Conservation (phyloP, 23 tunicate species). For the Trididemnum clinides region DNA sequence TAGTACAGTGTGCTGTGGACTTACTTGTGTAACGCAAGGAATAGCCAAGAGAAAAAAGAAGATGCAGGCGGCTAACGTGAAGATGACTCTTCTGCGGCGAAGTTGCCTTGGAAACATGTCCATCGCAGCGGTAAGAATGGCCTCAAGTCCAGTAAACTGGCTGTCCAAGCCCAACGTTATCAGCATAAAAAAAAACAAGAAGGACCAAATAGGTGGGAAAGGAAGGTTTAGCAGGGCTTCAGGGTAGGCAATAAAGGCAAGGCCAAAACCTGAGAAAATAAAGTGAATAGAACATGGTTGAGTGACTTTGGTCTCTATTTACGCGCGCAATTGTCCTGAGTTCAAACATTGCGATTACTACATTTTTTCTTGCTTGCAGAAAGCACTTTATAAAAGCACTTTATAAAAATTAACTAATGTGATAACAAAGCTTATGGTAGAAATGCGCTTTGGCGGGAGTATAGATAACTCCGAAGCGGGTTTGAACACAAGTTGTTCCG, state of each 20-base stretch:
- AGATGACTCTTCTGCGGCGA: conserved; percentile 26
- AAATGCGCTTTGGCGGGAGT: too few species aligned
- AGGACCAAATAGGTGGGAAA: conserved; percentile 70
- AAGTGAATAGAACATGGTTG: too few species aligned
- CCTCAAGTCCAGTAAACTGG: conserved; percentile 76
- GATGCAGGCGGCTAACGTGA: conserved; percentile 37
- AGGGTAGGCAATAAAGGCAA: conserved; percentile 83
- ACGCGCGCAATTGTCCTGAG: too few species aligned
- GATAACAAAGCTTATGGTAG: too few species aligned
- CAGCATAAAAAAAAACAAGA: conserved; percentile 75
- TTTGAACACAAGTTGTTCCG: too few species aligned
- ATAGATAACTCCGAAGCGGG: too few species aligned
- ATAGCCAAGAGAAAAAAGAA: conserved; percentile 56
- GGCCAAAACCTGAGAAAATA: conserved; percentile 50
- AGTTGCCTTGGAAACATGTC: conserved; percentile 71
- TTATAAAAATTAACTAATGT: too few species aligned
- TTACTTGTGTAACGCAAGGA: conserved; percentile 57
- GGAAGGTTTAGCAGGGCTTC: conserved; percentile 66
- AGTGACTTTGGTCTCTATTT: too few species aligned
- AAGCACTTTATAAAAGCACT: too few species aligned
- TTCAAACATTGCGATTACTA: too few species aligned
- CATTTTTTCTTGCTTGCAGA: too few species aligned
- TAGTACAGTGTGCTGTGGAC: too few species aligned
- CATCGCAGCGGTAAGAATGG: conserved; percentile 64
- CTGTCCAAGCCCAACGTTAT: conserved; percentile 79